phyloP scores from a whole-genome alignment of 2,888 invertebrate genomes.

The Perdita meconis region DNA sequence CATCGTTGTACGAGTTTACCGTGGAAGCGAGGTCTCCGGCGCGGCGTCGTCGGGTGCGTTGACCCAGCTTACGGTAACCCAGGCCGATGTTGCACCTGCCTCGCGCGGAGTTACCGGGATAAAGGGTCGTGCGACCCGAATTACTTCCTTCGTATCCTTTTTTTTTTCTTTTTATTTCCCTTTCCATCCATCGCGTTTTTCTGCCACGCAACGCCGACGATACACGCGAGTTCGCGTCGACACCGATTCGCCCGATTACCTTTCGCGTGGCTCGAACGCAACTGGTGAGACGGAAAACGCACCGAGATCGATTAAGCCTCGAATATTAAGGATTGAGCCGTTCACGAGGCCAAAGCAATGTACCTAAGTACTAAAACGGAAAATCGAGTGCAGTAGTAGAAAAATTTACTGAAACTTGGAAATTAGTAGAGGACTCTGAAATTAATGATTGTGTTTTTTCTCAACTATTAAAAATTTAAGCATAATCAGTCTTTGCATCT shows the following conservation, averaged over 20 bases:
- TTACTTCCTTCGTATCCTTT: conserved; percentile 57
- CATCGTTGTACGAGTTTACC: conserved; percentile 65
- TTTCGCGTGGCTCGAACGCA: not conserved
- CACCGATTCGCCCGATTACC: conserved; percentile 16
- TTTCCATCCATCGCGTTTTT: conserved; percentile 28
- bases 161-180: conserved; percentile 43
- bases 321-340: no score
- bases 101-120: conserved; percentile 67
- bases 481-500: no score
- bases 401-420: no score
- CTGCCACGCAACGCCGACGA: not conserved
- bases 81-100: conserved; percentile 79
- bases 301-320: not conserved
- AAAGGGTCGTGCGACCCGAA: conserved; percentile 77
- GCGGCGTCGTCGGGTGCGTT: conserved; percentile 77
- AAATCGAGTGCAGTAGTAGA: no score
- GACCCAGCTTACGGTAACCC: conserved; percentile 82
- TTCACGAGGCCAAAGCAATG: no score
- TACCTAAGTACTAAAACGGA: no score
- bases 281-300: not conserved
- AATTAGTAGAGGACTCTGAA: no score
- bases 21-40: conserved; percentile 53
- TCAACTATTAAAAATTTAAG: no score
- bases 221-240: conserved; percentile 11
- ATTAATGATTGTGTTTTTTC: no score